Evolutionary conservation across 2,888 invertebrate species (phyloP).

Genomic region (Lepidochrysops patricia): DNA sequence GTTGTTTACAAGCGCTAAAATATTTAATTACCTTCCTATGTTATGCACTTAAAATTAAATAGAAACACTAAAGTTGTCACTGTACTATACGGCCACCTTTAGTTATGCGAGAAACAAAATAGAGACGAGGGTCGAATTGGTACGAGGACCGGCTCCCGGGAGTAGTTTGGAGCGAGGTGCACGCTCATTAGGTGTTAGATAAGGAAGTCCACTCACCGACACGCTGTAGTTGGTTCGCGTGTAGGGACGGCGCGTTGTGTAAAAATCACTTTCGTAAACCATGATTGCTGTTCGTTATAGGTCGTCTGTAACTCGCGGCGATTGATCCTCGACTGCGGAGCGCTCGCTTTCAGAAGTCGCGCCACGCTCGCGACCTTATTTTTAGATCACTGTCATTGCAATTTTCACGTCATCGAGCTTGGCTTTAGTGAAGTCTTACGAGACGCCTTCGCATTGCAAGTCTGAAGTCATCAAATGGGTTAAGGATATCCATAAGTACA

Average conservation of each 20-base stretch:
- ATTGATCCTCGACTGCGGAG: conserved; percentile 63
- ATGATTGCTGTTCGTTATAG: conserved; percentile 75
- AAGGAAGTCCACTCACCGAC: conserved; percentile 70
- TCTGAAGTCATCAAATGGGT: conserved; percentile 46
- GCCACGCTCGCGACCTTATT: conserved; percentile 52
- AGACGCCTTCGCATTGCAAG: conserved; percentile 39
- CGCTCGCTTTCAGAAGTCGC: conserved; percentile 37
- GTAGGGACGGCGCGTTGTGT: conserved; percentile 89
- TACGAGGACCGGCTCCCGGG: conserved; percentile 70
- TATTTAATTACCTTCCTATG: conserved; percentile 6
- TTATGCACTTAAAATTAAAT: not conserved
- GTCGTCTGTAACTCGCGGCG: conserved; percentile 69
- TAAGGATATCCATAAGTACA: conserved; percentile 56
- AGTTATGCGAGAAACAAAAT: conserved; percentile 35
- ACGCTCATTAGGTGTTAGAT: conserved; percentile 44
- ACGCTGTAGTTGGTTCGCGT: conserved; percentile 87
- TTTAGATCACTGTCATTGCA: conserved; percentile 73
- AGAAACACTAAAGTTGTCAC: not conserved
- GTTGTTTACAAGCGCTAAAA: conserved; percentile 52
- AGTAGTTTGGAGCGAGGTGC: conserved; percentile 56
- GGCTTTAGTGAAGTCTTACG: conserved; percentile 43
- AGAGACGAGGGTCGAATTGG: conserved; percentile 52
- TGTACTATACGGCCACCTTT: conserved; percentile 20
- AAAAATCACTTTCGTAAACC: conserved; percentile 95
- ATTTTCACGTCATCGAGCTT: conserved; percentile 62